These are phyloP conservation scores for Frankliniella fusca DNA, from an alignment of 2,888 invertebrate species.

Conservation along the genomic window DNA sequence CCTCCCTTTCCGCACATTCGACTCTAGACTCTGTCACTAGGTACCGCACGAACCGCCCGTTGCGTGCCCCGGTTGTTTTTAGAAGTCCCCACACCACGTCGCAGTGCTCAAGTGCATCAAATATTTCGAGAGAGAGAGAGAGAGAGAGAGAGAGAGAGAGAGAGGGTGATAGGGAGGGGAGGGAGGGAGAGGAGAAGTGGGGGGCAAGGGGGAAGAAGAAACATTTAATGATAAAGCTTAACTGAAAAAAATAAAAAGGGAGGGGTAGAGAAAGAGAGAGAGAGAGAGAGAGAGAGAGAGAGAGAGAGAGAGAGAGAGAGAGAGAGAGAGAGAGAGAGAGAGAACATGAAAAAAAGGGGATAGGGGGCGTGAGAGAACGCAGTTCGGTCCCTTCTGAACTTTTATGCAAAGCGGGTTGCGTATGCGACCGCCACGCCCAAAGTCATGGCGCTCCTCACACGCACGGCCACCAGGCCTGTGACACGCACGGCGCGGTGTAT, in stretches of 20 bases:
- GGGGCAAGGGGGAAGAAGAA: neutral
- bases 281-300: neutral
- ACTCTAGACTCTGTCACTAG: too few relatives aligned
- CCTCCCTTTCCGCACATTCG: too few relatives aligned
- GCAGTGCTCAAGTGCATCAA: conserved; percentile 10
- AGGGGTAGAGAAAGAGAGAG: neutral
- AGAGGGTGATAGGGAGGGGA: neutral
- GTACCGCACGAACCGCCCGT: neutral
- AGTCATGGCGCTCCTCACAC: too few relatives aligned
- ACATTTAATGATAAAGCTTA: conserved; percentile 7
- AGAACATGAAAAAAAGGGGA: neutral
- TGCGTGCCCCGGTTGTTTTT: neutral
- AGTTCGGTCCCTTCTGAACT: neutral
- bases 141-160: neutral
- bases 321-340: neutral
- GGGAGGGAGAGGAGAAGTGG: neutral
- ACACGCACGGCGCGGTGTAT: too few relatives aligned
- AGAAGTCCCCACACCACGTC: neutral
- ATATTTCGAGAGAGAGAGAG: neutral
- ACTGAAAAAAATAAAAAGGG: neutral
- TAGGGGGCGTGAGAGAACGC: neutral
- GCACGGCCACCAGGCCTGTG: too few relatives aligned
- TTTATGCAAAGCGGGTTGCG: conserved; percentile 5
- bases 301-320: neutral
- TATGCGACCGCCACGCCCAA: neutral